Conservation (phyloP, 2,113 vertebrate species). For the Todiramphus saurophagus region DNA sequence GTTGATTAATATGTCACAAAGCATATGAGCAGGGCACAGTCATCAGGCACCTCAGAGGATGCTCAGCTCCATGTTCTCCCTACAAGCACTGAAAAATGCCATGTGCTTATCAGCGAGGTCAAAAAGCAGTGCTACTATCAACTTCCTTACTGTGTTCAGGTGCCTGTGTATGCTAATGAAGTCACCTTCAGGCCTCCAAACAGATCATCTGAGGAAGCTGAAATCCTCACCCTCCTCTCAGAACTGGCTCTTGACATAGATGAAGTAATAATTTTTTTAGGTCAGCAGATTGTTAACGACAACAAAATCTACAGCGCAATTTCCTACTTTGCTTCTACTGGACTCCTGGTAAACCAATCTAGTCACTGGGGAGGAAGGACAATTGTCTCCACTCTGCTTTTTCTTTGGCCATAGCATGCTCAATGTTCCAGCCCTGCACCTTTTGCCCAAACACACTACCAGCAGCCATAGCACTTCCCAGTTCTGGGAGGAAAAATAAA, state of each 20-base stretch:
- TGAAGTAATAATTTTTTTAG: not conserved
- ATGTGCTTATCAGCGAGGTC: accelerated
- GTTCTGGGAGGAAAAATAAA: not conserved
- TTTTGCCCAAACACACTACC: not conserved
- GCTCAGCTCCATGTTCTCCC: not conserved
- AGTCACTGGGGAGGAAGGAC: not conserved
- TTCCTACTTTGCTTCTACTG: not conserved
- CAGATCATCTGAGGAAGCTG: accelerated
- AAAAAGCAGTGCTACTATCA: not conserved
- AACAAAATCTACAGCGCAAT: not conserved
- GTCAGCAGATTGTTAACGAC: not conserved
- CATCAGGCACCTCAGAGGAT: not conserved
- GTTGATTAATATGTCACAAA: not conserved
- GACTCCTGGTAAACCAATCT: not conserved
- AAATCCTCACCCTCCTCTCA: not conserved
- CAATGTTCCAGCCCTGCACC: not conserved
- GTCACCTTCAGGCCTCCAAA: not conserved
- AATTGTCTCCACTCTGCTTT: not conserved
- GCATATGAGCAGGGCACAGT: accelerated
- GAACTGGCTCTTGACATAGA: not conserved
- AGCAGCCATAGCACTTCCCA: not conserved
- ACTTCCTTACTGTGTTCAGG: not conserved
- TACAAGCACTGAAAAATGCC: not conserved
- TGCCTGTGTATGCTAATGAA: accelerated
- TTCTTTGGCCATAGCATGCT: not conserved